Conservation (phyloP, 2,797 vertebrate species). For the Hirundo rustica region DNA sequence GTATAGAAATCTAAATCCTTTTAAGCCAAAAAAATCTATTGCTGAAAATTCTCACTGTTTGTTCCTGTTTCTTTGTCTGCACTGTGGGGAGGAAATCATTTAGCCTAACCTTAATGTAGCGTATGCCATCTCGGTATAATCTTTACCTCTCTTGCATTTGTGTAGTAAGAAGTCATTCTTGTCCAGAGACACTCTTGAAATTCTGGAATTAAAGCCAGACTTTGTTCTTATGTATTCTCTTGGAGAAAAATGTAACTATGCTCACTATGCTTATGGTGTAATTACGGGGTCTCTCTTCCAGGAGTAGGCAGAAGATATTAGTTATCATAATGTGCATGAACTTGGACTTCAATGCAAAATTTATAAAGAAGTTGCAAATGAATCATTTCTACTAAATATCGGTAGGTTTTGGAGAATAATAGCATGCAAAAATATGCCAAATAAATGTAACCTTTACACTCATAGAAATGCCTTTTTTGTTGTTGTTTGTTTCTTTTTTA, state of each 20-base stretch:
- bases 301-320: constrained; percentile 10
- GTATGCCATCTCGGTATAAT: not conserved
- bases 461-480: not conserved
- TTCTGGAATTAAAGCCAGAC: not conserved
- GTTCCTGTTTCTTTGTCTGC: not conserved
- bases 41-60: not conserved
- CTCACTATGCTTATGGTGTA: constrained; percentile 20
- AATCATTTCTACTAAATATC: not conserved
- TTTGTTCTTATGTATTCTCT: not conserved
- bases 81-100: not conserved
- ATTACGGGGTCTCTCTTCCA: constrained; percentile 18
- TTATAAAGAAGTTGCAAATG: constrained; percentile 4
- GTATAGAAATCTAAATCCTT: not conserved
- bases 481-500: too few relatives aligned
- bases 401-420: not conserved
- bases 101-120: not conserved
- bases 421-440: not conserved
- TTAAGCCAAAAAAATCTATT: not conserved
- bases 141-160: not conserved
- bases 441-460: not conserved
- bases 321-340: constrained; percentile 21
- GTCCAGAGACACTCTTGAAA: not conserved
- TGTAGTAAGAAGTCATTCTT: not conserved
- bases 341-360: constrained; percentile 40
- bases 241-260: constrained; percentile 15